Evolutionary conservation across 2,888 invertebrate genomes (phyloP), one percentile per base, ranked within the genome.

Genomic region (Ischnus inquisitorius): DNA sequence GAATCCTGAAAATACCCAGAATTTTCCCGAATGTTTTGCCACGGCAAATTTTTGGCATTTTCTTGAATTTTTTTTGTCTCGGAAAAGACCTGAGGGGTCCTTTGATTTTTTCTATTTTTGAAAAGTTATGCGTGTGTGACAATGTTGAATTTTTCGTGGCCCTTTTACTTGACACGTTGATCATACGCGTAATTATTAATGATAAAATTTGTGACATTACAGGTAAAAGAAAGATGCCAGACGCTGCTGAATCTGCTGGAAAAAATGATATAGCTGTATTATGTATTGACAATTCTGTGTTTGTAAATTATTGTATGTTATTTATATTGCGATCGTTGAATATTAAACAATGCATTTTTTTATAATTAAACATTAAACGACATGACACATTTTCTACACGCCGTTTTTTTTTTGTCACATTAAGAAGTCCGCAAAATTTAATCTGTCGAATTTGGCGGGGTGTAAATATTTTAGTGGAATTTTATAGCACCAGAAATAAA

Each of bases 181-280:
- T 34, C 8, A 34, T 48, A 3, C 16, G n/a, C 48, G 14, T n/a
- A n/a, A 48, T 48, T 16, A 39, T 46, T 60, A 62, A 51, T 77
- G 48, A 39, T 1, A 16, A 19, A 3, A 48, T 68, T 3, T 19
- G 22, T 64, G 57, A 46, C 68, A 34, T 90, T 91, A 22, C 85
- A 94, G 91, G 95, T 96, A 8, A 95, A 94, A 89, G 94, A 94
- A 76, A 94, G 96, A 77, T 95, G 96, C 82, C 93, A 94, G 84
- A 93, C 92, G 10, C 91, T 95, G 22, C 93, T 96, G 91, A 94
- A 94, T 89, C 93, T 96, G 82, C 92, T 96, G 67, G 94, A 96
- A 89, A 93, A 96, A 81, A 91, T 92, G 88, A 22, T 54, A 54
- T 54, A 54, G 19, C 22, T 19, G 1, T 22, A 22, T 12, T 19